Evolutionary conservation across 2,113 vertebrate genomes (phyloP).

Genomic region (Mirounga angustirostris): DNA sequence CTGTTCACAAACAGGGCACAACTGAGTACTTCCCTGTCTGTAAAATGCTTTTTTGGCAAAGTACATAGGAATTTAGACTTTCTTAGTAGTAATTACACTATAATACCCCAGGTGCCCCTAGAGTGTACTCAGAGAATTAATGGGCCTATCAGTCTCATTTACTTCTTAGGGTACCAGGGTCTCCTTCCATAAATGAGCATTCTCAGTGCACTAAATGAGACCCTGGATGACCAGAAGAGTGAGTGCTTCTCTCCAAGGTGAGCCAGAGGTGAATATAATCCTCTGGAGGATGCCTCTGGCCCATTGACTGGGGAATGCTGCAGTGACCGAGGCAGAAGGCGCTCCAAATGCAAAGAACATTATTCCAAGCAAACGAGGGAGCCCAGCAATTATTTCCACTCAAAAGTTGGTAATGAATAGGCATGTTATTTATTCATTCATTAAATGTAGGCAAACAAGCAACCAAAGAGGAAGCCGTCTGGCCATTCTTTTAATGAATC

Average conservation of each 20-base stretch:
- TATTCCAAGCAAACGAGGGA: conserved; percentile 53
- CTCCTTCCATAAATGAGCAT: conserved; percentile 39
- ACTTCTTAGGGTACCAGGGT: conserved; percentile 55
- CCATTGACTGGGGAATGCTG: background rate
- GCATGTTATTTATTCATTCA: conserved; percentile 70
- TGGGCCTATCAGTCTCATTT: conserved; percentile 72
- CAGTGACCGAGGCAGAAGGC: background rate
- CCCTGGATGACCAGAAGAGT: conserved; percentile 23
- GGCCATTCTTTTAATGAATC: conserved; percentile 70
- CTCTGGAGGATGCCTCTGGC: background rate
- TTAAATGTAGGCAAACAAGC: conserved; percentile 73
- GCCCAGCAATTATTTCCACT: conserved; percentile 63
- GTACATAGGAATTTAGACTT: conserved; percentile 28
- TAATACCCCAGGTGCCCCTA: conserved; percentile 42
- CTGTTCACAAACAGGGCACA: background rate
- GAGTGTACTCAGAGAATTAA: conserved; percentile 73
- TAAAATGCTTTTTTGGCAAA: conserved; percentile 57
- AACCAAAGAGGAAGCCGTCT: conserved; percentile 64
- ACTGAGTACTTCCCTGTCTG: background rate
- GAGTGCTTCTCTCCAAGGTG: conserved; percentile 59
- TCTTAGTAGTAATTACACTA: conserved; percentile 62
- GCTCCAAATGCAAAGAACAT: background rate
- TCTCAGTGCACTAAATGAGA: background rate
- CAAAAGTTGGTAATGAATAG: conserved; percentile 73
- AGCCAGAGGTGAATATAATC: background rate